These are phyloP conservation scores for Chiloscyllium punctatum DNA, from an alignment of 2,797 vertebrate species.

Conservation along the genomic window DNA sequence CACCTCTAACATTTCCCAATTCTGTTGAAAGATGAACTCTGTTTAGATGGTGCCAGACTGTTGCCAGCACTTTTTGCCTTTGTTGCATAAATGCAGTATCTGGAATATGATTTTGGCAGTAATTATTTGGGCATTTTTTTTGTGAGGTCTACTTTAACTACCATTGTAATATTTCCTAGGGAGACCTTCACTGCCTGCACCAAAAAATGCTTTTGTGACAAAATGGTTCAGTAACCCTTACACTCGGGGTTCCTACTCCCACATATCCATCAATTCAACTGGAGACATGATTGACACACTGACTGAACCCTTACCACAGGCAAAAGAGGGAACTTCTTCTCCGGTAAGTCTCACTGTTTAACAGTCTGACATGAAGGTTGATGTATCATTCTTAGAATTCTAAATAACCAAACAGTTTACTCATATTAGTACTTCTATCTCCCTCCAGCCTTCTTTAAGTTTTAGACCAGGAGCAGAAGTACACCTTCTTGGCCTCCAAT, in stretches of 20 bases:
- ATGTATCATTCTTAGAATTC: background rate
- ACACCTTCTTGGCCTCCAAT: background rate
- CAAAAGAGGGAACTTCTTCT: background rate
- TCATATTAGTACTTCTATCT: background rate
- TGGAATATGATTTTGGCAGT: background rate
- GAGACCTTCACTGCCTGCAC: background rate
- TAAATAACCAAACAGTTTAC: background rate
- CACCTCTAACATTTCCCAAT: background rate
- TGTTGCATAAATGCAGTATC: background rate
- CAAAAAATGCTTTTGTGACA: conserved; percentile 42
- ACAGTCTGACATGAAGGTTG: background rate
- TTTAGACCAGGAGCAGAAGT: background rate
- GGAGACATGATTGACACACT: conserved; percentile 44
- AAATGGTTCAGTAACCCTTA: conserved; percentile 45
- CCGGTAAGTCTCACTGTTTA: background rate
- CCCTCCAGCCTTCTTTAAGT: background rate
- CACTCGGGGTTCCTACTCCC: conserved; percentile 42
- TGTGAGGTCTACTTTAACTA: background rate
- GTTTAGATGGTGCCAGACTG: too few species aligned
- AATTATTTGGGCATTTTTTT: background rate
- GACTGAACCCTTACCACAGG: conserved; percentile 44
- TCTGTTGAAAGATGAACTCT: background rate
- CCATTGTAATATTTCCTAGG: background rate
- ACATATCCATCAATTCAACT: conserved; percentile 44
- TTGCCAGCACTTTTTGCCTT: background rate